Evolutionary conservation across 2,113 vertebrate species (phyloP), one percentile per base, ranked within the genome.

Genomic region (Hypocryptadius cinnamomeus): DNA sequence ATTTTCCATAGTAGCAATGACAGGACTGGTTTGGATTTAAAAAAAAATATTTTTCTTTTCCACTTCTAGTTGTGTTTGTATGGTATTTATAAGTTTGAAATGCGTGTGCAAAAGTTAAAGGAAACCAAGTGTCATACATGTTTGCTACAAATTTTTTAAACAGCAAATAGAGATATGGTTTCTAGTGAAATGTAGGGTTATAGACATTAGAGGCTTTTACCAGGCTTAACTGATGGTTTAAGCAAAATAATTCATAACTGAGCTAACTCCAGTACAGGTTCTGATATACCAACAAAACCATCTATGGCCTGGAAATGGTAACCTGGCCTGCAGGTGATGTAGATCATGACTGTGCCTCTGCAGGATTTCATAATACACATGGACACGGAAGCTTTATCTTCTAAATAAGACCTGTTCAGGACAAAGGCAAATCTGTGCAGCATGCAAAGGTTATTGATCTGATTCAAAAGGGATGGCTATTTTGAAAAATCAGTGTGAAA

Each of bases 291-390:
- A 63, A 6, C 15, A 78, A 61, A 65, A 8, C 28, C 61, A 8
- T 27, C 19, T 48, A 2, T 37, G 65, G 21, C 19, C 9, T 28
- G 10, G 24, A 20, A 45, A n/a, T 20, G 33, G 17, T 54, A 50
- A 35, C 35, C 14, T 4, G 3, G 33, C 14, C 70, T 74, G 44
- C 33, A 59, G 37, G 12, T 60, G 9, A 3, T 31, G 16, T 21
- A 31, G 20, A 15, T 39, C 5, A 1, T 4, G 5, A 16, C 40
- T 0, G 0, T 60, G 37, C 25, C 37, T 53, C 51, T 1, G 1
- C 8, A 25, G 30, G 37, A 33, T 83, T 89, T 71, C 9, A 10
- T 31, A 50, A 56, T 25, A 28, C 30, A 27, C n/a, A 22, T 5
- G 7, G 28, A 17, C 54, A 33, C 3, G 5, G 25, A 74, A n/a